Percentiles rank a stretch among this genome's conserved stretches.
Conservation (phyloP, 2,113 vertebrate genomes). For the Diadophis punctatus region DNA sequence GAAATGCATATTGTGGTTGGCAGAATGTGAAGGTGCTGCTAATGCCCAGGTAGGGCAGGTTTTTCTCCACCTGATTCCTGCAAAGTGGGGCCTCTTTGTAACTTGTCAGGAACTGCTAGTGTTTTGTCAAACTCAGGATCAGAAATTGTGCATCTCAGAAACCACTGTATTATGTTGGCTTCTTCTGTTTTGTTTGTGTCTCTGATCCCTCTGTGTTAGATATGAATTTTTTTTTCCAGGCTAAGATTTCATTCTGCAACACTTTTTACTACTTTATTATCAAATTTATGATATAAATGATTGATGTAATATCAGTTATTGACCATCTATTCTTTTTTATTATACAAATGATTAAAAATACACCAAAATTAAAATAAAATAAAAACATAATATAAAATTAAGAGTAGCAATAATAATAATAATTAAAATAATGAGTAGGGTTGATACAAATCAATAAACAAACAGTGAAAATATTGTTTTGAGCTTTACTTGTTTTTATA, state of each 20-base stretch:
- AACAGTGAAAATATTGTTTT: background rate
- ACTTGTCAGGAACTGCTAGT: background rate
- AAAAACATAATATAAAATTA: background rate
- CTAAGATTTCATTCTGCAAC: background rate
- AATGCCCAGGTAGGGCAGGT: background rate
- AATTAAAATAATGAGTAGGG: background rate
- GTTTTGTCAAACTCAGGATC: background rate
- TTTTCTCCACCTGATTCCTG: background rate
- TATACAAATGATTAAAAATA: background rate
- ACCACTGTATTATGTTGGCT: no score
- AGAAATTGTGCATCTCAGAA: background rate
- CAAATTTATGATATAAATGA: background rate
- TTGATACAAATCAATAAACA: background rate
- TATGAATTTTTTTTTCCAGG: background rate
- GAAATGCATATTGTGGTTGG: background rate
- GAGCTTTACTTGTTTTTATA: background rate
- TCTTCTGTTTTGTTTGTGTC: background rate
- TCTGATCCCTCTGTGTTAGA: background rate
- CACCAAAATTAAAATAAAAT: background rate
- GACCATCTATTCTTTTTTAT: background rate
- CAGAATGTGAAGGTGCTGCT: background rate
- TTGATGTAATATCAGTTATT: background rate
- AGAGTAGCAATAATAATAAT: background rate
- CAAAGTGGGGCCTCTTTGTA: background rate
- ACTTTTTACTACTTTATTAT: background rate